These are phyloP conservation scores for Dascyllus trimaculatus DNA, from an alignment of 2,113 vertebrate genomes.

Conservation along the genomic window DNA sequence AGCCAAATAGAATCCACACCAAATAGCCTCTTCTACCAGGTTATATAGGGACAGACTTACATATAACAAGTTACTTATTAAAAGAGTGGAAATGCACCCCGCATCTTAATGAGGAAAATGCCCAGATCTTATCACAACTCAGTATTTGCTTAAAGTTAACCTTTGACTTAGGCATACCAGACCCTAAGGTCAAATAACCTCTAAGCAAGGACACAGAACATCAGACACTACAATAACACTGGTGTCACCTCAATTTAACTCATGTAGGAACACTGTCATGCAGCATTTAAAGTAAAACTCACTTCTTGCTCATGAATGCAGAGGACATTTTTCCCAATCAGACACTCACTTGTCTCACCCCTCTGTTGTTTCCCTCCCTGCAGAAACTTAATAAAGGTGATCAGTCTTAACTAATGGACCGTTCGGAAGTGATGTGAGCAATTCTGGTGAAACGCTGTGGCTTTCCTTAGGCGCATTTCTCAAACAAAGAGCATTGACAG, in stretches of 20 bases:
- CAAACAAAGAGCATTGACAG: constrained; percentile 23
- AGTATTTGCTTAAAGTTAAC: too few species aligned
- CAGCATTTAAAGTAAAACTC: constrained; percentile 26
- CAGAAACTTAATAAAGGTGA: constrained; percentile 58
- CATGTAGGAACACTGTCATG: not conserved
- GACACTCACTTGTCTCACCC: constrained; percentile 20
- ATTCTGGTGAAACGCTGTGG: constrained; percentile 12
- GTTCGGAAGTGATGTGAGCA: constrained; percentile 29
- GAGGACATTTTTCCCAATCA: constrained; percentile 49
- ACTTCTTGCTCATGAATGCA: constrained; percentile 20
- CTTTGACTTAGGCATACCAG: too few species aligned
- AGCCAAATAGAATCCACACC: too few species aligned
- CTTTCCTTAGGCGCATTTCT: constrained; percentile 34
- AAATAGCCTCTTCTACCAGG: too few species aligned
- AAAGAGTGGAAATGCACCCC: too few species aligned
- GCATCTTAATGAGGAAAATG: too few species aligned
- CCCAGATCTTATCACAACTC: too few species aligned
- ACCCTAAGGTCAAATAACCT: too few species aligned
- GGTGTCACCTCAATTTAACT: constrained; percentile 3
- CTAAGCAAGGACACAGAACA: too few species aligned
- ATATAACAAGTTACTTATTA: too few species aligned
- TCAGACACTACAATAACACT: too few species aligned
- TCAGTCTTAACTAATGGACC: constrained; percentile 53
- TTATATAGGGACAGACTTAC: too few species aligned
- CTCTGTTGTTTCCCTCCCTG: constrained; percentile 12